A percentile compares a stretch with the other conserved stretches of the same genome.
These are phyloP conservation scores for Andrena marginata DNA, from an alignment of 2,888 invertebrate species.

Conservation along the genomic window DNA sequence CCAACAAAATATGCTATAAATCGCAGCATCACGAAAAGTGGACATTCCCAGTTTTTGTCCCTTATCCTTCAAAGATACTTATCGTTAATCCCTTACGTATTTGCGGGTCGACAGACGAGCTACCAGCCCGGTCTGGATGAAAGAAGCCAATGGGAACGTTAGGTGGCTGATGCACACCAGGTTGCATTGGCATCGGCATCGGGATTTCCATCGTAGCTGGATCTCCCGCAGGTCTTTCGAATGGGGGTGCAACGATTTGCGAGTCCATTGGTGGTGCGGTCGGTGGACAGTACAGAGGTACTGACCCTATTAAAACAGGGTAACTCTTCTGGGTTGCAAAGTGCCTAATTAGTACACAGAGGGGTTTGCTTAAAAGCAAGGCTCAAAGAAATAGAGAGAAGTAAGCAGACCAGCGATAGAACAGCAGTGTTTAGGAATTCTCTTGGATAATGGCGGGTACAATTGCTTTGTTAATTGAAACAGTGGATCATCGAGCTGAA, in stretches of 20 bases:
- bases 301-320: constrained; percentile 64
- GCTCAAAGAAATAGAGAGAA: not conserved
- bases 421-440: not conserved
- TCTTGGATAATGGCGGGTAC: not conserved
- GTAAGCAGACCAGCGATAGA: not conserved
- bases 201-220: constrained; percentile 3
- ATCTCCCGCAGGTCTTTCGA: no score
- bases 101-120: not conserved
- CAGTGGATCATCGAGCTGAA: not conserved
- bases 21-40: no score
- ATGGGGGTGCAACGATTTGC: not conserved
- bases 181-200: constrained; percentile 20
- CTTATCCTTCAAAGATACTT: not conserved
- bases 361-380: not conserved
- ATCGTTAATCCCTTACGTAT: constrained; percentile 47
- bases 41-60: no score
- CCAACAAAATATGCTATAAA: no score
- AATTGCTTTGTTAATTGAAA: not conserved
- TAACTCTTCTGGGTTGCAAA: constrained; percentile 39
- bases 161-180: not conserved
- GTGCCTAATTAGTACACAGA: constrained; percentile 38
- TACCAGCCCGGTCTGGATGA: not conserved
- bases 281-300: constrained; percentile 50
- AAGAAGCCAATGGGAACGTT: not conserved
- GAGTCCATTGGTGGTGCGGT: constrained; percentile 13